Evolutionary conservation across 2,113 vertebrate species (phyloP).

Genomic region (Caloenas nicobarica): DNA sequence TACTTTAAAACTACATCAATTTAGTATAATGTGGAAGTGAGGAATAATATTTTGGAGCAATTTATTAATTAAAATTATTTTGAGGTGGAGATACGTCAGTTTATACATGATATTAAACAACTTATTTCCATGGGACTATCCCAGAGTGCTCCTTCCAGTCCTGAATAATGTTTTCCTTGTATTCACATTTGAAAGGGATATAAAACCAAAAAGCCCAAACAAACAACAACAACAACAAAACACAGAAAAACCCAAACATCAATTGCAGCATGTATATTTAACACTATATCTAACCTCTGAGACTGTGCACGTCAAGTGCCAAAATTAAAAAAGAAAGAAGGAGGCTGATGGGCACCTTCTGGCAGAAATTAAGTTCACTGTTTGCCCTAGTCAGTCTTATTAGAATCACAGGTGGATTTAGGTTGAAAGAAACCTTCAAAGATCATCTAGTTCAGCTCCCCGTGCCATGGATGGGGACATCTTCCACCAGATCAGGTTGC

Average conservation of each 20-base stretch:
- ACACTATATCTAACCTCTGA: not conserved
- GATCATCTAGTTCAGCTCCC: too few species aligned
- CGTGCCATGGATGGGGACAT: too few species aligned
- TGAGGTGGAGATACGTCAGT: not conserved
- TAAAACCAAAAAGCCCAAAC: not conserved
- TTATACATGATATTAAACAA: not conserved
- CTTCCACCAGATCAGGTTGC: too few species aligned
- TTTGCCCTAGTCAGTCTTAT: not conserved
- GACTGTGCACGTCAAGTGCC: not conserved
- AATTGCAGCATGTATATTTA: not conserved
- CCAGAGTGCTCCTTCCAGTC: not conserved
- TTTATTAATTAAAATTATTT: not conserved
- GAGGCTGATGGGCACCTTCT: not conserved
- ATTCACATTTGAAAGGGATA: not conserved
- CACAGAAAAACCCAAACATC: accelerated
- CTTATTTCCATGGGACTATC: not conserved
- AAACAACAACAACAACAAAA: too few species aligned
- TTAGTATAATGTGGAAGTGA: not conserved
- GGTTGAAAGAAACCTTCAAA: not conserved
- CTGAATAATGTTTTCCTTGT: not conserved
- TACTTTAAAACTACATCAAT: not conserved
- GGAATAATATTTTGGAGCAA: not conserved
- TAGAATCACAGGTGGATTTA: not conserved
- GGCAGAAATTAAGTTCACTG: not conserved
- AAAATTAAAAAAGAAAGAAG: not conserved